phyloP scores from a whole-genome alignment of 2,888 invertebrate genomes.

The Melieria omissa region DNA sequence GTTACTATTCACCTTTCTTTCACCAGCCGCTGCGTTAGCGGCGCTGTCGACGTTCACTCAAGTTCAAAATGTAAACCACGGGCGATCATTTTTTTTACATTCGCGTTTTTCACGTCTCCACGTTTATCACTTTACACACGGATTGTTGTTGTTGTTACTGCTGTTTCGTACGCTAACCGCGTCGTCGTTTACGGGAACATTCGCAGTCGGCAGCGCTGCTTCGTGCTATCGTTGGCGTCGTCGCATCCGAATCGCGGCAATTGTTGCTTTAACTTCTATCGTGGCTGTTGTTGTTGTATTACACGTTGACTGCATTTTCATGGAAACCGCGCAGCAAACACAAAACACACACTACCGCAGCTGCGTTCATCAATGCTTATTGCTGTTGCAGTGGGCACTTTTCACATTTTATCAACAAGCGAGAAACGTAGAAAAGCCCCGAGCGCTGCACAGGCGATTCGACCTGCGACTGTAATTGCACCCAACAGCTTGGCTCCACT shows the following conservation, averaged over 20 bases:
- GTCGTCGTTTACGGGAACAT: too few species aligned
- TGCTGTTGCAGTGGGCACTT: too few species aligned
- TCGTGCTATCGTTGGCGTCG: slow-evolving; percentile 37
- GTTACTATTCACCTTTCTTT: slow-evolving; percentile 18
- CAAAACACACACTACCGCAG: slow-evolving; percentile 17
- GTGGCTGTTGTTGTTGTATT: slow-evolving; percentile 28
- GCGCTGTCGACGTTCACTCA: slow-evolving; percentile 1
- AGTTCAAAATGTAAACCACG: background rate
- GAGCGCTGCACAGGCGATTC: background rate
- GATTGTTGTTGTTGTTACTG: background rate
- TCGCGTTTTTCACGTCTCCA: background rate
- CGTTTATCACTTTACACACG: background rate
- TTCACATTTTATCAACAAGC: too few species aligned
- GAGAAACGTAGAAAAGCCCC: too few species aligned
- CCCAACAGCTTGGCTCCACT: background rate
- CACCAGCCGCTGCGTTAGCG: slow-evolving; percentile 10
- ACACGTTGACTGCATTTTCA: slow-evolving; percentile 53
- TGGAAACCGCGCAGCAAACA: slow-evolving; percentile 51
- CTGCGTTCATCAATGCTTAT: too few species aligned
- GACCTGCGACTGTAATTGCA: slow-evolving; percentile 1
- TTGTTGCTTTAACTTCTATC: slow-evolving; percentile 45
- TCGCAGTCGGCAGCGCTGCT: background rate
- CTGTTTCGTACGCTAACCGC: too few species aligned
- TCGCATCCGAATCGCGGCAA: slow-evolving; percentile 28
- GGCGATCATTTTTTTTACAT: slow-evolving; percentile 8